These are phyloP conservation scores for Piezodorus guildinii DNA, from an alignment of 1,140 invertebrate species.

Conservation along the genomic window DNA sequence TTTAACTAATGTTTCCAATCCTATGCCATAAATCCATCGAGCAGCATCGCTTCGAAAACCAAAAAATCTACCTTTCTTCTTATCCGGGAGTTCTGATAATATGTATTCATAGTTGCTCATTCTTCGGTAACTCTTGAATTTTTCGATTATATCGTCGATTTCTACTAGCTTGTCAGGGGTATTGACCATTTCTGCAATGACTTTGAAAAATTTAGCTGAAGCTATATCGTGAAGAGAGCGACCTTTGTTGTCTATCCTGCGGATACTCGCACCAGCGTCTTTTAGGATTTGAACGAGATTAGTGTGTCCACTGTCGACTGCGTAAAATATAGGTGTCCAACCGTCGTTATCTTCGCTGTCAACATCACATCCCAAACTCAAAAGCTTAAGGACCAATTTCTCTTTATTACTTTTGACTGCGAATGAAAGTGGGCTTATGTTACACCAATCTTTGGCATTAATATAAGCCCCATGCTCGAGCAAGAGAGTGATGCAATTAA, in stretches of 20 bases:
- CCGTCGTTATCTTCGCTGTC: conserved; percentile 37
- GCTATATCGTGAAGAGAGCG: conserved; percentile 37
- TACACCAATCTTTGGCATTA: conserved; percentile 35
- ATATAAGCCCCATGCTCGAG: conserved; percentile 18
- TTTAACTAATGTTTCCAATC: conserved; percentile 32
- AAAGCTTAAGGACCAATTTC: conserved; percentile 33
- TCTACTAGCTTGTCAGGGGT: conserved; percentile 27
- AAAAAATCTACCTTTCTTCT: conserved; percentile 25
- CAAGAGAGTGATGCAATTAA: conserved; percentile 19
- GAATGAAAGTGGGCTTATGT: conserved; percentile 38
- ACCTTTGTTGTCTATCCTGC: conserved; percentile 34
- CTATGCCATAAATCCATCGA: conserved; percentile 33
- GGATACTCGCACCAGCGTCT: conserved; percentile 32
- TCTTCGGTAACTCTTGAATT: conserved; percentile 20
- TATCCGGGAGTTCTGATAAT: conserved; percentile 32
- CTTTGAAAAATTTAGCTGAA: conserved; percentile 33
- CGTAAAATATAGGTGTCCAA: conserved; percentile 39
- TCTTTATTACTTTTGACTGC: conserved; percentile 37
- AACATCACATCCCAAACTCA: conserved; percentile 32
- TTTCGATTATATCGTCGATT: background rate
- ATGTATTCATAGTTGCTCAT: conserved; percentile 32
- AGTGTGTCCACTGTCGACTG: conserved; percentile 35
- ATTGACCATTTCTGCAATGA: conserved; percentile 34
- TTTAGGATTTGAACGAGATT: conserved; percentile 36
- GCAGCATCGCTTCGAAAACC: conserved; percentile 37